Conservation (phyloP, 2,113 vertebrate genomes). For the Pogona vitticeps region DNA sequence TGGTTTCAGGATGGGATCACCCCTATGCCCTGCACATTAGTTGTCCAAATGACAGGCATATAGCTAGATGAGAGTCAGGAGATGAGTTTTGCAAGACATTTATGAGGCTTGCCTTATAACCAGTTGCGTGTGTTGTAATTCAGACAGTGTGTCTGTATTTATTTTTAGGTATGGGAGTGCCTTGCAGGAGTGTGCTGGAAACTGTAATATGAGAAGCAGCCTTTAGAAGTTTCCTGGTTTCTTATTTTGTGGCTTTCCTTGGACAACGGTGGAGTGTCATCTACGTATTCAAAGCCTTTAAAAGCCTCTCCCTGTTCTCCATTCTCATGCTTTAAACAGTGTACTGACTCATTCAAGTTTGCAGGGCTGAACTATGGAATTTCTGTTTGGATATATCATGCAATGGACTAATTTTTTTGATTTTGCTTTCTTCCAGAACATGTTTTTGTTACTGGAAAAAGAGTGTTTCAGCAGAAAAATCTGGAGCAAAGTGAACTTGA, state of each 20-base stretch:
- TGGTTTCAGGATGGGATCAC: not conserved
- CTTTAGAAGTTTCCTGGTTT: not conserved
- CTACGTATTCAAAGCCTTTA: not conserved
- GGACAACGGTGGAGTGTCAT: no score
- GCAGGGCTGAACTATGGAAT: not conserved
- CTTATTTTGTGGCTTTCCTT: slow-evolving; percentile 9
- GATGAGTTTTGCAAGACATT: not conserved
- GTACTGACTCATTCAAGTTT: not conserved
- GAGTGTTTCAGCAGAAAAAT: not conserved
- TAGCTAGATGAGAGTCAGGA: not conserved
- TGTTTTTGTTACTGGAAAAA: fast-evolving
- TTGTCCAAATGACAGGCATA: not conserved
- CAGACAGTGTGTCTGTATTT: not conserved
- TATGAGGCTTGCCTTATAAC: not conserved
- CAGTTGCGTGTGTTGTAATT: not conserved
- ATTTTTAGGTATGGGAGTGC: not conserved
- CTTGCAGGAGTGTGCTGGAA: not conserved
- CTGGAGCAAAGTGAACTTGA: not conserved
- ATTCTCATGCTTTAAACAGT: not conserved
- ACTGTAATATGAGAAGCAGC: not conserved
- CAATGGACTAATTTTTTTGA: fast-evolving
- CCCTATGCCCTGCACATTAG: not conserved
- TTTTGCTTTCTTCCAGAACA: not conserved
- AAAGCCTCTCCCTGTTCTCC: not conserved
- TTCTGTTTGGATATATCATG: fast-evolving